Evolutionary conservation across 2,888 invertebrate genomes (phyloP), one percentile per base, ranked within the genome.

Genomic region (Eupithecia tripunctaria): DNA sequence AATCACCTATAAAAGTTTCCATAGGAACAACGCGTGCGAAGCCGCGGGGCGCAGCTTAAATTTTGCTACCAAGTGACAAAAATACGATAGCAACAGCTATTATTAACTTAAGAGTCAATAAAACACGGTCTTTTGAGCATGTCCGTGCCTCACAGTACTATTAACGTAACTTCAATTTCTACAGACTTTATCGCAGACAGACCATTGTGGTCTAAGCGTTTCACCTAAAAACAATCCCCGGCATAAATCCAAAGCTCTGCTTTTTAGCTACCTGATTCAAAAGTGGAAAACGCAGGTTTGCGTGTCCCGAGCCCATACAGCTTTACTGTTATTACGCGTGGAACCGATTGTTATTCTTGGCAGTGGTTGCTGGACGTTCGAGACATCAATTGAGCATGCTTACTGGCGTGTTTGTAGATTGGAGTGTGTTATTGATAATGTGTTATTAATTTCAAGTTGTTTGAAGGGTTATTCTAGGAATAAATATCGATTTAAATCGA

Each of bases 281-380:
- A 47, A 70, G 64, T 67, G 36, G 51, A 67, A 70, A 70, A 67
- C 70, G 64, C 38, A 66, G 64, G 73, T 64, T 75, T 29, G 72
- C 75, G 75, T 75, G 75, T 41, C 64, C 0, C 18, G 27, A 36
- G 64, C 29, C 62, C 62, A 72, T 76, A 70, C 56, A 67, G 67
- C 70, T 75, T 75, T 72, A 69, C 72, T 72, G 72, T 67, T 75
- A 72, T 70, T 76, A 69, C 67, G 66, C 74, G 75, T 76, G 73
- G 73, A 72, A 79, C 71, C 64, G 72, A 75, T 81, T 83, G 84
- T 83, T 80, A 85, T 85, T 82, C 82, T 84, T 85, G 84, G 85
- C 72, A 74, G 70, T 14, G 25, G 82, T 79, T 77, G 78, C 81
- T 79, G 82, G 79, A 80, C 81, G 79, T 81, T 78, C 78, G 14